Percentiles rank a stretch among this genome's conserved stretches.
Evolutionary conservation across 2,113 vertebrate genomes (phyloP).

Genomic region (Gymnarchus niloticus): DNA sequence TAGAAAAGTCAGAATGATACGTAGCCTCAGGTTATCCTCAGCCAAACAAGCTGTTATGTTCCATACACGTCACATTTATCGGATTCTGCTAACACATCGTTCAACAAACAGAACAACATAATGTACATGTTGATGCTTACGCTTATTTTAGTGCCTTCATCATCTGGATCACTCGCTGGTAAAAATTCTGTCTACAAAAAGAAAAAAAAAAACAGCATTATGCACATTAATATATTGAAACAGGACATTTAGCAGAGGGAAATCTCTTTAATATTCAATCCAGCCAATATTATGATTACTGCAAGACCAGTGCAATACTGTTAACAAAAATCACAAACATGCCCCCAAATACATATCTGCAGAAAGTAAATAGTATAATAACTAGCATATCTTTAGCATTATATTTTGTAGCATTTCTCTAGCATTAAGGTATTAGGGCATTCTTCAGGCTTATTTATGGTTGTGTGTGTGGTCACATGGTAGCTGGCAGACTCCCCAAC

Average conservation of each 20-base stretch:
- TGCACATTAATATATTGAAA: not conserved
- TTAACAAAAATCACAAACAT: not conserved
- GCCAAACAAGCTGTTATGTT: not conserved
- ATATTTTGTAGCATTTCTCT: too few species aligned
- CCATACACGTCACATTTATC: not conserved
- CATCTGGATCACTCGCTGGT: slow-evolving; percentile 28
- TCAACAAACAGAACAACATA: not conserved
- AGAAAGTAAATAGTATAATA: too few species aligned
- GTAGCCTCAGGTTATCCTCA: not conserved
- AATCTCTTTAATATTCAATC: not conserved
- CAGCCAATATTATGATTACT: not conserved
- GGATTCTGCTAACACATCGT: not conserved
- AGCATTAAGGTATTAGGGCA: too few species aligned
- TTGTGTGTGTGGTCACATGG: not conserved
- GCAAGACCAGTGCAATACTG: not conserved
- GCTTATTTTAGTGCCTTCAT: slow-evolving; percentile 32
- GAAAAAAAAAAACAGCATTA: not conserved
- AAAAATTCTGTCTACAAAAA: slow-evolving; percentile 13
- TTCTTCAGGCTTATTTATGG: not conserved
- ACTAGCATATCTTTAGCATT: too few species aligned
- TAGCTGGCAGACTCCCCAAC: not conserved
- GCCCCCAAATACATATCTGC: not conserved
- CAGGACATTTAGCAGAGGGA: not conserved
- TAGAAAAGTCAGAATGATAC: not conserved
- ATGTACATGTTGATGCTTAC: slow-evolving; percentile 2